phyloP scores from a whole-genome alignment of 2,113 vertebrate species.

The Laterallus jamaicensis region DNA sequence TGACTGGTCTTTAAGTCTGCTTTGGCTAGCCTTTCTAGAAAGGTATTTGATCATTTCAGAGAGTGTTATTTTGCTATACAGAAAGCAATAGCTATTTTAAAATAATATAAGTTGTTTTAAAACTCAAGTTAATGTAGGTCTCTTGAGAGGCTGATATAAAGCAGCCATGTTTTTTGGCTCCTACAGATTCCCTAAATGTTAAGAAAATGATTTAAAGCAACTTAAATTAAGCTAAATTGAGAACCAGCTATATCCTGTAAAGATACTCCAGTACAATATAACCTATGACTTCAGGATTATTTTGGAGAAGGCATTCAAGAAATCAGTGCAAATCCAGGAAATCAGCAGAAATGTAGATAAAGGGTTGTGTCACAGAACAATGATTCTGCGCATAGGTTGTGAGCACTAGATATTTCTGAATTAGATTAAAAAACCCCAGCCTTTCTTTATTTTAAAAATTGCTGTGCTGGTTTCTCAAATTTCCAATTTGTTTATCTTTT shows the following conservation, averaged over 20 bases:
- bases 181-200: not conserved
- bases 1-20: not conserved
- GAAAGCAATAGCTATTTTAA: slow-evolving; percentile 9
- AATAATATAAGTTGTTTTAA: not conserved
- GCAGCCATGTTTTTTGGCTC: not conserved
- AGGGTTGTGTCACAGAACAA: not conserved
- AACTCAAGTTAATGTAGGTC: not conserved
- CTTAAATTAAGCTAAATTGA: not conserved
- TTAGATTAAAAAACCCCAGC: not conserved
- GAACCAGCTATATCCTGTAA: not conserved
- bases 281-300: not conserved
- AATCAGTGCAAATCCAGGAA: not conserved
- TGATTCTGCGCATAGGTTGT: not conserved
- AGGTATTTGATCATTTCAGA: not conserved
- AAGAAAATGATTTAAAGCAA: not conserved
- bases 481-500: not conserved
- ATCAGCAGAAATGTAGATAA: not conserved
- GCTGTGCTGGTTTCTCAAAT: not conserved
- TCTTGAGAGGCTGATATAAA: not conserved
- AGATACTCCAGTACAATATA: not conserved
- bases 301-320: not conserved
- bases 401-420: not conserved
- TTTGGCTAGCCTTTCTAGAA: not conserved
- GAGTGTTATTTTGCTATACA: not conserved
- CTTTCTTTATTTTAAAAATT: not conserved